Evolutionary conservation across 2,888 invertebrate species (phyloP).

Genomic region (Campoplex capitator): DNA sequence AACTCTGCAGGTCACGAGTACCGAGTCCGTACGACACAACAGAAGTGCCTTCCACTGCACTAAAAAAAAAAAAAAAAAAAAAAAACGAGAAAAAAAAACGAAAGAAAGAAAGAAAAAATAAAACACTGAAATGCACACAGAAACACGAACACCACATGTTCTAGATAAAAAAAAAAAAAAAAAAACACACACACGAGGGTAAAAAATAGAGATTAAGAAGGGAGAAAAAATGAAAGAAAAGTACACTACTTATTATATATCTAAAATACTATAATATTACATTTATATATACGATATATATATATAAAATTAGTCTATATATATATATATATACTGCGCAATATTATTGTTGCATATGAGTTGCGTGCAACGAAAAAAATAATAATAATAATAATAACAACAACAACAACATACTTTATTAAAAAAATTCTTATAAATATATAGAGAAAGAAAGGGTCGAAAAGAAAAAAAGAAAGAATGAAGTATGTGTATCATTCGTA

Average conservation of each 20-base stretch:
- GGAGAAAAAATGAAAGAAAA: conserved; percentile 67
- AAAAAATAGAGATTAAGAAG: conserved; percentile 51
- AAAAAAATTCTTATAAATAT: conserved; percentile 64
- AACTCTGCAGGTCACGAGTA: conserved; percentile 71
- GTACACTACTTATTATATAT: conserved; percentile 74
- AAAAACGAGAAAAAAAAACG: conserved; percentile 77
- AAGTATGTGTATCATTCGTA: conserved; percentile 72
- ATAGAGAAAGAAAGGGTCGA: conserved; percentile 56
- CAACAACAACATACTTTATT: conserved; percentile 74
- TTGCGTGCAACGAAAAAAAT: conserved; percentile 81
- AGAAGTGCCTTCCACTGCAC: conserved; percentile 84
- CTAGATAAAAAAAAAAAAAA: conserved; percentile 39
- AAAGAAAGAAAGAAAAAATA: conserved; percentile 29
- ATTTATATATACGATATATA: conserved; percentile 72
- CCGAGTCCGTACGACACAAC: conserved; percentile 77
- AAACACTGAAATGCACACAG: conserved; percentile 56
- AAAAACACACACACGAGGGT: conserved; percentile 20
- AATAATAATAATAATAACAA: conserved; percentile 46
- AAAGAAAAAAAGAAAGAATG: conserved; percentile 71
- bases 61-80: conserved; percentile 78
- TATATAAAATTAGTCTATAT: conserved; percentile 69
- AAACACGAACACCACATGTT: conserved; percentile 69
- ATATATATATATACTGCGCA: conserved; percentile 75
- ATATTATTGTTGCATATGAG: conserved; percentile 81
- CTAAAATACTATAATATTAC: conserved; percentile 71